Base-by-base conservation (phyloP, 23 tunicate species). In the Corella eumyota region DNA sequence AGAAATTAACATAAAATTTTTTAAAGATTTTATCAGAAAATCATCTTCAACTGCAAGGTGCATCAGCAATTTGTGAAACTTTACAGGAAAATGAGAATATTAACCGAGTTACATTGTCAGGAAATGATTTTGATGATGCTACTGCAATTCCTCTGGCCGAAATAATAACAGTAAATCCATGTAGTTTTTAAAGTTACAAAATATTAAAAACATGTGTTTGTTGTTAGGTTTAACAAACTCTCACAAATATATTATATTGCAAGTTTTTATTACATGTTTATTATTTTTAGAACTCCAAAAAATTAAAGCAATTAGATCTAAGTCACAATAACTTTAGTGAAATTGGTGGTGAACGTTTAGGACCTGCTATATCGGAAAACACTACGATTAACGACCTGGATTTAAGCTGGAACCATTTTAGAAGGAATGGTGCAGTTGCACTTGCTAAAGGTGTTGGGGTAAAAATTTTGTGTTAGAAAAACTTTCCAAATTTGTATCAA, bases 321-420 rank as follows among this genome's bases (percentile, higher is more conserved):
- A 77, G 90, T 48, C 72, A 69, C 61, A 93, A 93, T 49, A 66
- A 71, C 48, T 93, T 93, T 50, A 69, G 60, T 32, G 95, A 90
- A 45, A 55, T 20, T 36, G 69, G 69, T 6, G 99, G 99, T 20
- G 65, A 51, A 50, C 57, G 68, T 1, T 45, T 93, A 3, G 99
- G 94, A 2, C 75, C 73, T 11, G 99, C 80, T 15, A 72, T 93
- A 29, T 81, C 95, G 1, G 99, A 93, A 68, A 93, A 93, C 53
- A 87, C 99, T 9, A 84, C 99, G 0, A 57, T 93, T 2, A 93
- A 93, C 73, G 78, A 78, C 11, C 46, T 92, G 21, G 62, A 92
- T 61, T 44, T 93, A 4, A 74, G 85, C 58, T 93, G 99, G 99
- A 93, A 93, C 69, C 83, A 93, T 55, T 77, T 93, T 54, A 67